Evolutionary conservation across 2,888 invertebrate species (phyloP).

Genomic region (Sinhomidia bicolor): DNA sequence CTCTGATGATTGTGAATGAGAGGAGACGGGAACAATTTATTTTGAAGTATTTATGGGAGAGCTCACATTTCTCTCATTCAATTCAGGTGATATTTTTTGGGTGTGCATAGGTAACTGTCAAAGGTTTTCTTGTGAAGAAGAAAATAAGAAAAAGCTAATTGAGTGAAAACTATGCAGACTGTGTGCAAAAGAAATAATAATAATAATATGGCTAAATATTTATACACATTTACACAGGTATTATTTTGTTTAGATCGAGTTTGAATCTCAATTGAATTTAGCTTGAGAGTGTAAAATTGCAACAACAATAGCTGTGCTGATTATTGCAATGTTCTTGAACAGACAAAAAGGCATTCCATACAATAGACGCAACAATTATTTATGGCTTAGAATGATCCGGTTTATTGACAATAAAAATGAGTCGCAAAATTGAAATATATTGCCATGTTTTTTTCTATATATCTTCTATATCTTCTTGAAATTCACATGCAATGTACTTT

Average conservation of each 20-base stretch:
- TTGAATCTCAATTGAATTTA: slow-evolving; percentile 17
- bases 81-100: slow-evolving; percentile 3
- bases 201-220: no score
- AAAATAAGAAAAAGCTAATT: slow-evolving; percentile 10
- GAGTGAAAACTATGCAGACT: slow-evolving; percentile 16
- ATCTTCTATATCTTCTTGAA: not conserved
- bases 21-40: slow-evolving; percentile 29
- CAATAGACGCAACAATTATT: slow-evolving; percentile 8
- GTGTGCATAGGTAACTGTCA: slow-evolving; percentile 16
- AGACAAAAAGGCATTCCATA: not conserved
- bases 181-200: not conserved
- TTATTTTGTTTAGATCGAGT: not conserved
- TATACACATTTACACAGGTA: no score
- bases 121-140: not conserved
- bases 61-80: slow-evolving; percentile 52
- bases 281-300: slow-evolving; percentile 13
- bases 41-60: slow-evolving; percentile 45
- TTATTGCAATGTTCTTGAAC: not conserved
- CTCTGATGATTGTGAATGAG: not conserved
- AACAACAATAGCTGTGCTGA: not conserved
- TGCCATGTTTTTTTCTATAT: not conserved
- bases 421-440: slow-evolving; percentile 18
- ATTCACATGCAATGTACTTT: not conserved
- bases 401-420: slow-evolving; percentile 29
- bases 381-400: slow-evolving; percentile 8